Percentiles rank a stretch among this genome's conserved stretches.
phyloP scores from a whole-genome alignment of 2,113 vertebrate species.

The Cheilinus undulatus region DNA sequence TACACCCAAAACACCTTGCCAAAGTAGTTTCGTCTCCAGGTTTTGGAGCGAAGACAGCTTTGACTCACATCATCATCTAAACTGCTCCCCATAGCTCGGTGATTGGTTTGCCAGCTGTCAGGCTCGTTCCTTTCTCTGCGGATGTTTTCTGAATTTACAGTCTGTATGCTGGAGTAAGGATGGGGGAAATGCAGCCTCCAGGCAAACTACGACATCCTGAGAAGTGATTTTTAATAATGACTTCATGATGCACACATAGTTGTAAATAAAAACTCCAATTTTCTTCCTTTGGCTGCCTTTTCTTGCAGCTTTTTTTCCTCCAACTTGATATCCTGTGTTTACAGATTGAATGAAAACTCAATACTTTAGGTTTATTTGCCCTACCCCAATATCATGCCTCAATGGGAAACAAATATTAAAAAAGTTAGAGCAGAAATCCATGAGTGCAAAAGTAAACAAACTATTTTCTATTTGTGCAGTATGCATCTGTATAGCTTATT shows the following conservation, averaged over 20 bases:
- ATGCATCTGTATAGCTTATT: not conserved
- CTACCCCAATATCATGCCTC: not conserved
- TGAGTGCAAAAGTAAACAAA: not conserved
- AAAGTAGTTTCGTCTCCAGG: slow-evolving; percentile 1
- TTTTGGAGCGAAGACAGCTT: slow-evolving; percentile 8
- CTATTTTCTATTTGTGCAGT: not conserved
- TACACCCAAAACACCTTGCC: not conserved
- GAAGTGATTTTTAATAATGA: not conserved
- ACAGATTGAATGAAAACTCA: not conserved
- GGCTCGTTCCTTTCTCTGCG: slow-evolving; percentile 14
- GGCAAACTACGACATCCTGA: not conserved
- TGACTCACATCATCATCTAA: slow-evolving; percentile 22
- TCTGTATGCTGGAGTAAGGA: not conserved
- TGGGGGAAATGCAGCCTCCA: not conserved
- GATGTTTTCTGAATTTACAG: slow-evolving; percentile 19
- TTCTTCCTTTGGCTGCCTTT: not conserved
- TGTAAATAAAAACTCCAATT: not conserved
- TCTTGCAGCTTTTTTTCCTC: not conserved
- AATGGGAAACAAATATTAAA: not conserved
- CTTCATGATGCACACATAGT: not conserved
- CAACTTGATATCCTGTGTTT: not conserved
- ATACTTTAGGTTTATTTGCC: not conserved
- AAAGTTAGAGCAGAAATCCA: not conserved
- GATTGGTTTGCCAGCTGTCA: slow-evolving; percentile 55
- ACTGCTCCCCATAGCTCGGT: slow-evolving; percentile 22